Evolutionary conservation across 2,888 invertebrate species (phyloP).

Genomic region (Acrobasis suavella): DNA sequence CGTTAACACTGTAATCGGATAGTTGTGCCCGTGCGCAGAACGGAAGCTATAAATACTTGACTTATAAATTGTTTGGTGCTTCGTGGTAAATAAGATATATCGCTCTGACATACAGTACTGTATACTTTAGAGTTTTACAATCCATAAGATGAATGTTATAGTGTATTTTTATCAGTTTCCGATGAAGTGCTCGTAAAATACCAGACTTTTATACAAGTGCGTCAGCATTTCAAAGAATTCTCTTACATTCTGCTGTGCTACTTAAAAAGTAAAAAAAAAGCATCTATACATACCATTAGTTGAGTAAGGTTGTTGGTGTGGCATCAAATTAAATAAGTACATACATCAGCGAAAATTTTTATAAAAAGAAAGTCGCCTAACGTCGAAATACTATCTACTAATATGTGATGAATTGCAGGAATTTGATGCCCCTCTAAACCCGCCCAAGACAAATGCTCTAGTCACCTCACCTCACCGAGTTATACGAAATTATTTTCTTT

Average conservation of each 20-base stretch:
- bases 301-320: no score
- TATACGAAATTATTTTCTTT: no score
- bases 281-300: no score
- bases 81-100: conserved; percentile 33
- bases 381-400: no score
- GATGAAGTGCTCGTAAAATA: conserved; percentile 61
- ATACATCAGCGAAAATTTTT: no score
- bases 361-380: no score
- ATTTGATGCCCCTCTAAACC: no score
- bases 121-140: conserved; percentile 44
- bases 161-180: conserved; percentile 67
- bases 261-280: no score
- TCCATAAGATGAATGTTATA: conserved; percentile 46
- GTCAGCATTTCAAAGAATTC: conserved; percentile 54
- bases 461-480: no score
- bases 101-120: conserved; percentile 28
- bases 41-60: conserved; percentile 5
- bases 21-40: background rate
- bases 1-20: background rate
- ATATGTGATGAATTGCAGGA: no score
- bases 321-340: no score
- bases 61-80: conserved; percentile 20
- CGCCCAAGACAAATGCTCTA: no score
- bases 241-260: conserved; percentile 24
- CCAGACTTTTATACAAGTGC: conserved; percentile 56